These are phyloP conservation scores for Tinea trinotella DNA, from an alignment of 2,888 invertebrate genomes.

Conservation along the genomic window DNA sequence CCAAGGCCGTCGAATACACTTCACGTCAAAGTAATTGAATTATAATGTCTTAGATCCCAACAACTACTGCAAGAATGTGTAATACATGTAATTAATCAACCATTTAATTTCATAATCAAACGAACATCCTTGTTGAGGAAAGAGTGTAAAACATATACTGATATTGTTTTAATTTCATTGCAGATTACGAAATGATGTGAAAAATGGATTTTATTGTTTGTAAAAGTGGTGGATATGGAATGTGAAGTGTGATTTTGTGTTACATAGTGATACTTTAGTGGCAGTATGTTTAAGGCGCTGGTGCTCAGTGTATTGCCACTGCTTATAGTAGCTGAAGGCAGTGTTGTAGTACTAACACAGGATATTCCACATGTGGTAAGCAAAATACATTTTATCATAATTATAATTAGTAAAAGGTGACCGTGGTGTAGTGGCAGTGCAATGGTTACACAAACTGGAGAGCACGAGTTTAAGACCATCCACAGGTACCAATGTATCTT, in stretches of 20 bases:
- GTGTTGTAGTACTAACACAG: slow-evolving; percentile 43
- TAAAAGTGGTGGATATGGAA: neutral
- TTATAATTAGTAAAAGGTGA: too few relatives aligned
- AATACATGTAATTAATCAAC: neutral
- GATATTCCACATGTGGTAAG: slow-evolving; percentile 44
- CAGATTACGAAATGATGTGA: neutral
- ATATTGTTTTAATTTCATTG: neutral
- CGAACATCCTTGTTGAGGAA: neutral
- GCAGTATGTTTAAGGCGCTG: slow-evolving; percentile 36
- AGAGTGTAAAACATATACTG: neutral
- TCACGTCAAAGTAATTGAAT: slow-evolving; percentile 30
- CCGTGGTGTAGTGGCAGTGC: too few relatives aligned
- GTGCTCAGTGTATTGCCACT: slow-evolving; percentile 33
- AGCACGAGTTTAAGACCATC: too few relatives aligned
- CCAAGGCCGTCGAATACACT: slow-evolving; percentile 36
- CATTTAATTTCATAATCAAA: neutral
- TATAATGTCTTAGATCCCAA: slow-evolving; percentile 20
- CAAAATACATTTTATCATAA: too few relatives aligned
- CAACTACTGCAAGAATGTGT: neutral
- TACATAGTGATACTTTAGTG: neutral
- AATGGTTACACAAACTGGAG: too few relatives aligned
- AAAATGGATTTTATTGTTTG: neutral
- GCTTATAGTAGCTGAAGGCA: slow-evolving; percentile 34
- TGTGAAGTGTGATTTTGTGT: neutral
- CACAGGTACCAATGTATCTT: too few relatives aligned